phyloP scores from a whole-genome alignment of 2,888 invertebrate genomes.

The Pristionchus mayeri region DNA sequence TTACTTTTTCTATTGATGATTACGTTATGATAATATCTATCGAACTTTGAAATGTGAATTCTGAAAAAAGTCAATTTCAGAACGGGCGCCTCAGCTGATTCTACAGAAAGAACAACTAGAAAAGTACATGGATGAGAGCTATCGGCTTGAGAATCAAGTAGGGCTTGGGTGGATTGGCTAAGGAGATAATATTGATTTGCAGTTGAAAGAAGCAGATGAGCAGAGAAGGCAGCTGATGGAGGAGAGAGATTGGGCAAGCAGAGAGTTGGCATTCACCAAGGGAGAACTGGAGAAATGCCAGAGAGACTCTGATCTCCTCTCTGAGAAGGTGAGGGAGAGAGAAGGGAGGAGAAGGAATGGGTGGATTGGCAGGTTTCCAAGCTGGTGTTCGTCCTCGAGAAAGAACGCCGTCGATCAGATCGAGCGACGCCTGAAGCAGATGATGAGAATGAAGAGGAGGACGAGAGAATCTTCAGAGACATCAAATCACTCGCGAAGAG shows the following conservation, averaged over 20 bases:
- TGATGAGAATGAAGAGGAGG: conserved; percentile 38
- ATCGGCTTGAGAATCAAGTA: conserved; percentile 51
- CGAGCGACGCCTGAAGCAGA: conserved; percentile 1
- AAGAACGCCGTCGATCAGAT: conserved; percentile 1
- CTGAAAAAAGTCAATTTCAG: conserved; percentile 43
- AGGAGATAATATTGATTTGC: neutral
- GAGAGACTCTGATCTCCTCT: conserved; percentile 54
- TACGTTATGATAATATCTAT: too few relatives aligned
- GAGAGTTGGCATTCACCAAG: conserved; percentile 67
- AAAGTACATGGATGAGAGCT: conserved; percentile 53
- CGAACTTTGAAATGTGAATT: too few relatives aligned
- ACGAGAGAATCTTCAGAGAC: conserved; percentile 11
- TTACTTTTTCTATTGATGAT: too few relatives aligned
- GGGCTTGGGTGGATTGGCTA: neutral
- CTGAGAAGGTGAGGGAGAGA: conserved; percentile 41
- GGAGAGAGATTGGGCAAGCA: conserved; percentile 52
- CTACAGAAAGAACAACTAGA: conserved; percentile 38
- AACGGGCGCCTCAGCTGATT: conserved; percentile 53
- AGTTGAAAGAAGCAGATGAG: conserved; percentile 43
- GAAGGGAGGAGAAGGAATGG: neutral
- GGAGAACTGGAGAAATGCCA: conserved; percentile 69
- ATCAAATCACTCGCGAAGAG: conserved; percentile 9
- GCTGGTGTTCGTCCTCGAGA: conserved; percentile 42
- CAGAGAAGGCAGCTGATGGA: conserved; percentile 33
- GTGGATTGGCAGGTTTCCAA: conserved; percentile 4